Conservation (phyloP, 2,797 vertebrate genomes). For the Lacerta agilis region DNA sequence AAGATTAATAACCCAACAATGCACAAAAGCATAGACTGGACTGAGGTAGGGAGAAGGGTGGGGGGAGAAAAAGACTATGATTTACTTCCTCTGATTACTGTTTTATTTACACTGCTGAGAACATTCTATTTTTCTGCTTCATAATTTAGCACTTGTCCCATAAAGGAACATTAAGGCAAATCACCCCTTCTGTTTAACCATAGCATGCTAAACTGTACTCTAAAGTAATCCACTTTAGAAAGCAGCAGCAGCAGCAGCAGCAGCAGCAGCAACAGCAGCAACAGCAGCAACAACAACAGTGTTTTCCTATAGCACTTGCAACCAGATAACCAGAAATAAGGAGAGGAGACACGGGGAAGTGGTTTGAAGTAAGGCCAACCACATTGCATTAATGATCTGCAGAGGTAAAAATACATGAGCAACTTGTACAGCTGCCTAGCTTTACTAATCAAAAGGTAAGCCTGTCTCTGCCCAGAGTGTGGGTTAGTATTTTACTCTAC, state of each 20-base stretch:
- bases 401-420: too few species aligned
- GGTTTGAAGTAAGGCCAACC: not conserved
- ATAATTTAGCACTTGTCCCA: slow-evolving; percentile 48
- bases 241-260: not conserved
- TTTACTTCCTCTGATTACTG: slow-evolving; percentile 59
- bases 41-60: not conserved
- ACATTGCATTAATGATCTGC: too few species aligned
- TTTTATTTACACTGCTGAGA: slow-evolving; percentile 63
- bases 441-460: too few species aligned
- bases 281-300: not conserved
- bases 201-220: not conserved
- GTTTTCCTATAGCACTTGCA: not conserved
- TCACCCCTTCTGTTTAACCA: slow-evolving; percentile 9
- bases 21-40: slow-evolving; percentile 27
- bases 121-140: slow-evolving; percentile 53
- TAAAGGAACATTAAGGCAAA: slow-evolving; percentile 42
- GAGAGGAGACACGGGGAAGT: not conserved
- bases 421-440: too few species aligned
- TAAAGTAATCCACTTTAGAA: slow-evolving; percentile 7
- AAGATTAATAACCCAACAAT: slow-evolving; percentile 65
- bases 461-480: too few species aligned
- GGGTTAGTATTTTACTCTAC: too few species aligned
- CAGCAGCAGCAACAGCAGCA: not conserved
- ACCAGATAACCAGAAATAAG: not conserved
- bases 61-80: not conserved